phyloP scores from a whole-genome alignment of 2,888 invertebrate species.

The Neria commutata region DNA sequence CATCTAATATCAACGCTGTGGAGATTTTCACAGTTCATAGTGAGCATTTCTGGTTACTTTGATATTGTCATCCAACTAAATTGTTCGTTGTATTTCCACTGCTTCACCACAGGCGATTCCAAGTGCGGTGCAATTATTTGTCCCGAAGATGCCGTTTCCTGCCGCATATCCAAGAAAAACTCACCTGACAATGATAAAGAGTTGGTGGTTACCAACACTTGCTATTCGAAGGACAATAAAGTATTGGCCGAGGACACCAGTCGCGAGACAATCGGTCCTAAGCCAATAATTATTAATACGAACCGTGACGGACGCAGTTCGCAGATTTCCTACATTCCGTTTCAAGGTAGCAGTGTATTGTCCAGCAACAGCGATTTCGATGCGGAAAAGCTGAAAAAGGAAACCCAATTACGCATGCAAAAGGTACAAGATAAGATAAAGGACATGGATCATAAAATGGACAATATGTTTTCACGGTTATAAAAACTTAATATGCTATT shows the following conservation, averaged over 20 bases:
- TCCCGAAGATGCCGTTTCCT: slow-evolving; percentile 16
- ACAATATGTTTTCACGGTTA: too few species aligned
- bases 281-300: neutral
- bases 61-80: neutral
- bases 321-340: too few species aligned
- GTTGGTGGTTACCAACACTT: slow-evolving; percentile 21
- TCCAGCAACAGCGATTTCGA: neutral
- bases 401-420: too few species aligned
- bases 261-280: slow-evolving; percentile 9
- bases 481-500: too few species aligned
- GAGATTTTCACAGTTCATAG: slow-evolving; percentile 9
- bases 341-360: neutral
- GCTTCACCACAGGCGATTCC: slow-evolving; percentile 22
- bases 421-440: neutral
- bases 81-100: slow-evolving; percentile 1
- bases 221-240: slow-evolving; percentile 10
- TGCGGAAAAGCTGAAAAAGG: too few species aligned
- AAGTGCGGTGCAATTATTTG: slow-evolving; percentile 27
- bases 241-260: slow-evolving; percentile 5
- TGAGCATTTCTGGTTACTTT: slow-evolving; percentile 21
- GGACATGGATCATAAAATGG: neutral
- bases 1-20: neutral
- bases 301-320: neutral
- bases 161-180: slow-evolving; percentile 23
- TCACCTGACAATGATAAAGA: slow-evolving; percentile 7